Percentiles rank a stretch among this genome's conserved stretches.
Evolutionary conservation across 2,113 vertebrate genomes (phyloP).

Genomic region (Carassius gibelio): DNA sequence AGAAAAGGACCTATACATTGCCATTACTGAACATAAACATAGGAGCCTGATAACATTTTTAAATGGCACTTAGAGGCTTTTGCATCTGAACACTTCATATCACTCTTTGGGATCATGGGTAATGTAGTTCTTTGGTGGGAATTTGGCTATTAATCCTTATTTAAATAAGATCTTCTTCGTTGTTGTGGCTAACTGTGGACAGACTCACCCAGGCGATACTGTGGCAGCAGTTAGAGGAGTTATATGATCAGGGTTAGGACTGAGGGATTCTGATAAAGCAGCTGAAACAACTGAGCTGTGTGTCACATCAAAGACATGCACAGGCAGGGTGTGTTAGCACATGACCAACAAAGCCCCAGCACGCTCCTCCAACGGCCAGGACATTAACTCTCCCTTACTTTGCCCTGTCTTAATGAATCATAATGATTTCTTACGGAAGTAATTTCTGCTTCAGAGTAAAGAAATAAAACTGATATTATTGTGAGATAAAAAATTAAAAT

Average conservation of each 20-base stretch:
- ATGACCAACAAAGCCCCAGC: conserved; percentile 35
- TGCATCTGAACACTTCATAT: not conserved
- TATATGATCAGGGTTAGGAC: conserved; percentile 16
- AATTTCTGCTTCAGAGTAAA: not conserved
- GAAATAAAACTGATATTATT: not conserved
- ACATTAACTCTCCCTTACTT: not conserved
- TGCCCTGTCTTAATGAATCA: not conserved
- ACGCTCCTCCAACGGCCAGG: conserved; percentile 9
- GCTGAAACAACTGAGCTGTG: conserved; percentile 33
- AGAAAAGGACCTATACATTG: too few species aligned
- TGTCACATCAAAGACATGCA: conserved; percentile 50
- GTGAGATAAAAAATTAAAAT: not conserved
- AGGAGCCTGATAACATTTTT: too few species aligned
- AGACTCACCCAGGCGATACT: not conserved
- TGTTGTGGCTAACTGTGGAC: too few species aligned
- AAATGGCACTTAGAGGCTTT: too few species aligned
- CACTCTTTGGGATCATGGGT: not conserved
- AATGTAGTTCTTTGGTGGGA: not conserved
- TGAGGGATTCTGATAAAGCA: conserved; percentile 38
- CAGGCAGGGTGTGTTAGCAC: conserved; percentile 36
- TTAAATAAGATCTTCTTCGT: too few species aligned
- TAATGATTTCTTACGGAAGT: not conserved
- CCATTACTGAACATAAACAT: too few species aligned
- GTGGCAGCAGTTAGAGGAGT: not conserved
- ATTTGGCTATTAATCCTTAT: not conserved